A percentile compares a stretch with the other conserved stretches of the same genome.
These are phyloP conservation scores for Pycnonotus jocosus DNA, from an alignment of 2,113 vertebrate genomes.

Conservation along the genomic window DNA sequence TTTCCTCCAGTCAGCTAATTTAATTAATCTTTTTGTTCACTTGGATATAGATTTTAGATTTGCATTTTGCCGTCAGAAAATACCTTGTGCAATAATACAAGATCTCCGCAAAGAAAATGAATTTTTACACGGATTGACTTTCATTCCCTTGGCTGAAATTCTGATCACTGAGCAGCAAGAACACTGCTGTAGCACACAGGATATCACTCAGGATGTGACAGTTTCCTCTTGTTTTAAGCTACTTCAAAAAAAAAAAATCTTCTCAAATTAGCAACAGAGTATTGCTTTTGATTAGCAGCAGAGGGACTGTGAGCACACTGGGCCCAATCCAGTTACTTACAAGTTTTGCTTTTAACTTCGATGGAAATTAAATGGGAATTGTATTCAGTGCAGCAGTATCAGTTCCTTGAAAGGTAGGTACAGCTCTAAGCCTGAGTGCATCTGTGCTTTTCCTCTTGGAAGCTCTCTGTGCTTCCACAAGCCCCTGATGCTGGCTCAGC, in stretches of 20 bases:
- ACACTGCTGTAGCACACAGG: constrained; percentile 65
- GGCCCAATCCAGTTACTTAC: background rate
- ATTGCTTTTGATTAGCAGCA: background rate
- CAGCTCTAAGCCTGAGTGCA: background rate
- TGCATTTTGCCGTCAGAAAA: constrained; percentile 72
- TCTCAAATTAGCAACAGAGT: constrained; percentile 44
- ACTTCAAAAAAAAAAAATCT: background rate
- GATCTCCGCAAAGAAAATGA: constrained; percentile 67
- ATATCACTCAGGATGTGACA: constrained; percentile 77
- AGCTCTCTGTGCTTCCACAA: background rate
- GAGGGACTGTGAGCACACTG: background rate
- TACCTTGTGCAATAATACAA: constrained; percentile 57
- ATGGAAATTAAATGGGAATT: background rate
- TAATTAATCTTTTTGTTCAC: constrained; percentile 73
- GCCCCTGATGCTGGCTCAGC: rapidly evolving
- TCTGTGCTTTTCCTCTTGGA: background rate
- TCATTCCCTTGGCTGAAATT: constrained; percentile 71
- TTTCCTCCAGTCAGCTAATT: constrained; percentile 71
- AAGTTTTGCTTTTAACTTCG: background rate
- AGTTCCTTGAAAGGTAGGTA: background rate
- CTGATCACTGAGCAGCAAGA: constrained; percentile 69
- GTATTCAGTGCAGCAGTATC: background rate
- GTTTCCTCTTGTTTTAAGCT: constrained; percentile 68
- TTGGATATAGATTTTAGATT: constrained; percentile 69
- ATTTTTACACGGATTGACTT: constrained; percentile 73